Evolutionary conservation across 1,140 invertebrate species (phyloP).

Genomic region (Hylaeus volcanicus): DNA sequence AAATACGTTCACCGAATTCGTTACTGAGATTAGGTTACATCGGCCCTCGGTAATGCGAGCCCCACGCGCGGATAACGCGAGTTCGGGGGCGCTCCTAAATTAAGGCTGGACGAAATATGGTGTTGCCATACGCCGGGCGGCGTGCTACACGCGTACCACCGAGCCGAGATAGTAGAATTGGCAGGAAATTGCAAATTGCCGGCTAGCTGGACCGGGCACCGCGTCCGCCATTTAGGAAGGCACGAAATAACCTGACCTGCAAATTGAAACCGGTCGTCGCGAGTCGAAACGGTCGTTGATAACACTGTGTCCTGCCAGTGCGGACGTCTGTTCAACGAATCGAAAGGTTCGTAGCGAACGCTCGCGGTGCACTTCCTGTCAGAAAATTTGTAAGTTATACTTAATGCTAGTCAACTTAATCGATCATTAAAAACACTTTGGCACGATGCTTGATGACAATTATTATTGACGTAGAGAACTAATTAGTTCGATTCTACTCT

Average conservation of each 20-base stretch:
- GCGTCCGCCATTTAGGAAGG: slow-evolving; percentile 59
- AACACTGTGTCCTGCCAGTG: slow-evolving; percentile 10
- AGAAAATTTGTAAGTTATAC: no score
- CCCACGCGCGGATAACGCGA: slow-evolving; percentile 20
- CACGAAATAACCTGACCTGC: slow-evolving; percentile 72
- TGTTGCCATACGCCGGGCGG: slow-evolving; percentile 41
- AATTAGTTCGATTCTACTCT: no score
- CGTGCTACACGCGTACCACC: slow-evolving; percentile 31
- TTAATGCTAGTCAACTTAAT: no score
- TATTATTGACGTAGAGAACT: no score
- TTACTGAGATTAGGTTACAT: slow-evolving; percentile 56
- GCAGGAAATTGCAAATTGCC: slow-evolving; percentile 78
- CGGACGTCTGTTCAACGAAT: no score
- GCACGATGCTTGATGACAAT: no score
- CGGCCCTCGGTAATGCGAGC: slow-evolving; percentile 37
- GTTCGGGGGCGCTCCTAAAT: slow-evolving; percentile 41
- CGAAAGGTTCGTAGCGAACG: no score
- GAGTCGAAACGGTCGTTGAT: slow-evolving; percentile 52
- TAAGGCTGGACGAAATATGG: slow-evolving; percentile 60
- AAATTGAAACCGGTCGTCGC: slow-evolving; percentile 70
- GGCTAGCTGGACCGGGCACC: slow-evolving; percentile 56
- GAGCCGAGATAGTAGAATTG: slow-evolving; percentile 69
- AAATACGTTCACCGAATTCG: slow-evolving; percentile 55
- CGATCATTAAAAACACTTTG: no score
- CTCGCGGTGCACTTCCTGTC: no score